Base-by-base conservation (phyloP, 1,140 invertebrate species). In the Reticulitermes speratus region DNA sequence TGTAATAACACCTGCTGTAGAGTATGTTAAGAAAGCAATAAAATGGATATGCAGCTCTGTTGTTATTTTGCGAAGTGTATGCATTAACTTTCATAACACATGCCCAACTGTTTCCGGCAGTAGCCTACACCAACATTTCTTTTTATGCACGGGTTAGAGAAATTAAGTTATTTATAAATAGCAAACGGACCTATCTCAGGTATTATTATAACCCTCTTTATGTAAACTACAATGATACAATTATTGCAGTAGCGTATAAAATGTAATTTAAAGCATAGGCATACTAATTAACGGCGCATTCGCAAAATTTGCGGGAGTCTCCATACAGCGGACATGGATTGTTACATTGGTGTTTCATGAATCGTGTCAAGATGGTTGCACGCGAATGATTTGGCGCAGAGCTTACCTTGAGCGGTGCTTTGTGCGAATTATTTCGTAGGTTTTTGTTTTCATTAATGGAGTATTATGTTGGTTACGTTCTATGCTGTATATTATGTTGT, bases 321-420 rank as follows among this genome's bases (percentile, higher is more conserved):
- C 82, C 86, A 59, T 86, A 48, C 82, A 86, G 81, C 65, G 86
- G 86, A 75, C 86, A 86, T 45, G 83, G 81, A 48, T 84, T 82
- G 85, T 87, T 87, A 88, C 88, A 88, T 88, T 87, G 87, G 88
- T 88, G 89, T 89, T 88, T 89, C 89, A 88, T 88, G 88, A 89
- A 87, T 89, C 88, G 89, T 89, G 89, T 89, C 89, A 89, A 89
- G 89, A 89, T 89, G 89, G 89, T 89, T 89, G 89, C 89, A 89
- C 87, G 89, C 88, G 87, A 88, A 89, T 89, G 88, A 88, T 89
- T 89, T 89, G 87, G 89, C 88, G 87, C 88, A 89, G 88, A 87
- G 88, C 87, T 88, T 87, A 89, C 89, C 88, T 89, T 89, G 88
- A 88, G 88, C 75, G 45, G 82, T 55, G 44, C 83, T 81, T 85